Evolutionary conservation across 2,888 invertebrate genomes (phyloP), one percentile per base, ranked within the genome.

Genomic region (Cephus runcator): DNA sequence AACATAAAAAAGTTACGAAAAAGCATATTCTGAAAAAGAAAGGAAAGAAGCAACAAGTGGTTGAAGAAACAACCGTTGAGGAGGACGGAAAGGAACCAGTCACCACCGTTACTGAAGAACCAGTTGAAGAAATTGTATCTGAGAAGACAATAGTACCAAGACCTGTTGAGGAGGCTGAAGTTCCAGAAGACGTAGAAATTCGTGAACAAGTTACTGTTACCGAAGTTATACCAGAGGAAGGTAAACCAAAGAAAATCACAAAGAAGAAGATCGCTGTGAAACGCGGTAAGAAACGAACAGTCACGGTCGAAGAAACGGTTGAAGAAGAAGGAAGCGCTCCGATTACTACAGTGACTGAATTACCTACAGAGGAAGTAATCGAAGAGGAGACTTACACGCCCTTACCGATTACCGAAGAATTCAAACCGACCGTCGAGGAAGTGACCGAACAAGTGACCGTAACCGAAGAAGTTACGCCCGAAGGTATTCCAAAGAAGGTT

Each of bases 371-470:
- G 12, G 73, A 56, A 36, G 40, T 23, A 69, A 56, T 81, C 78
- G 76, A 69, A 3, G 75, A 75, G 73, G 81, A 81, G 35, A 34
- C 73, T 56, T 40, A 40, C 93, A 93, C 83, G 88, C 91, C 3
- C 85, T 90, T 73, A 91, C 89, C 80, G 80, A 73, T 69, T 15
- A 83, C 86, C 77, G 40, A 40, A 40, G 77, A 84, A 79, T 83
- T 85, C 76, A 81, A 83, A 56, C 76, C 79, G 33, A 78, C 84
- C 74, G 83, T 90, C 12, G 88, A 91, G 80, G 89, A 90, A 78
- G 83, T 90, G 34, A 92, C 93, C 36, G 91, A 92, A 82, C 86
- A 91, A 81, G 90, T 92, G 1, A 89, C 91, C 80, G 86, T 91
- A 4, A 88, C 88, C 1, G 89, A 89, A 88, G 85, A 88, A 77